Base-by-base conservation (phyloP, 2,797 vertebrate species). In the Cirrhinus mrigala region DNA sequence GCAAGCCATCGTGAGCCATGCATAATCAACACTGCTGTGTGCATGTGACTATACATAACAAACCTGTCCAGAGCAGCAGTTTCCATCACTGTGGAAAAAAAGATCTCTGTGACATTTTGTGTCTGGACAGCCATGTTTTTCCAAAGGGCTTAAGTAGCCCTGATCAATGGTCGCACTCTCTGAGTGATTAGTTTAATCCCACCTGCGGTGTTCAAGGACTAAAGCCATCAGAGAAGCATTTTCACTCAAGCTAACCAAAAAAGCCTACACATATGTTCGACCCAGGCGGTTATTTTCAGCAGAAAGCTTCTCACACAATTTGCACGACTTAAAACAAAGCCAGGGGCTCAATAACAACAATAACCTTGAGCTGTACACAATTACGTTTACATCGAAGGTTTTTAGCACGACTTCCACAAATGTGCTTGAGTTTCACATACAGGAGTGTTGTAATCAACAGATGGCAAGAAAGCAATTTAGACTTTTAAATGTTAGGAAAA, bases 141-240 rank as follows among this genome's bases (percentile, higher is more conserved):
- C 33, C n/a, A 74, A 64, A 58, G 70, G 70, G 70, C 77, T 75
- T 82, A 79, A 85, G 24, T 48, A 73, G 76, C 54, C 70, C 48
- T 74, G 74, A 78, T 76, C 83, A 83, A 78, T 75, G 66, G 64
- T 80, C 69, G 40, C 69, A 52, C 80, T 73, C 50, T 76, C 60
- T 70, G 62, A 85, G 54, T 82, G 83, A 87, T 87, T 82, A 85
- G 86, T 76, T 84, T 50, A 87, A 77, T 75, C 82, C 44, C 71
- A 78, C 79, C 74, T 87, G 75, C 60, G 83, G 83, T 84, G 70
- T 29, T 60, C 78, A 87, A 87, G 74, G 82, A 71, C 82, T 69
- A 87, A 79, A 85, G 54, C 79, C 70, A 84, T 69, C 60, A 84
- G 75, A 84, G 64, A 79, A 84, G 75, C 50, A 79, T 79, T 84